Base-by-base conservation (phyloP, 2,113 vertebrate genomes). In the Indicator maculatus region DNA sequence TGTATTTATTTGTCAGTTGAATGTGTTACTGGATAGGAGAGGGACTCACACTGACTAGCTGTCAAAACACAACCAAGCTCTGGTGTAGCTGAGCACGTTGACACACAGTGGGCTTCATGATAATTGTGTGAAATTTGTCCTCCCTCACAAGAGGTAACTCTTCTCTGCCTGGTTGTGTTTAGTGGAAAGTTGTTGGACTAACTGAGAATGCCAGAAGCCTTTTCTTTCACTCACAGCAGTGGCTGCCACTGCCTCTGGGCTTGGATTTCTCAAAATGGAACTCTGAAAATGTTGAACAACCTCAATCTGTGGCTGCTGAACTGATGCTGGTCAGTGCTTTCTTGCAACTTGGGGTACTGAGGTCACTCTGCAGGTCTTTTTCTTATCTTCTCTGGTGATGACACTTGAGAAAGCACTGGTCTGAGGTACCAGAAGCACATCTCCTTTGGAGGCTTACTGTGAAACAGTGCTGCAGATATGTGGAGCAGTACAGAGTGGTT, bases 401-500 rank as follows among this genome's bases (percentile, higher is more conserved):
- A 31, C 13, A 6, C 63, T 23, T 21, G 50, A 18, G 4, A 2
- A 21, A 55, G 52, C 64, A 2, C 9, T 16, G 14, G 44, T 67
- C 30, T 71, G 30, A 10, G 1, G 1, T 8, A 11, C 20, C 36
- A 83, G 58, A 38, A 84, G 74, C 71, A 50, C 5, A 0, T 19
- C 44, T 33, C 33, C 70, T 85, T 33, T 1, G 11, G 67, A 70
- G 61, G 64, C 24, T 52, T 31, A 15, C 6, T n/a, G 23, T 79
- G 81, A 4, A 61, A 4, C 58, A 1, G 0, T 41, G 1, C 24
- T 58, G 61, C n/a, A 38, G 45, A 4, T 45, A 0, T 0, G 19
- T 31, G 81, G 44, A 65, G 59, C 15, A 39, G 19, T 24, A 7
- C 61, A 12, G 52, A 36, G 10, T 9, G 14, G 26, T 39, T 55